Evolutionary conservation across 2,113 vertebrate genomes (phyloP).

Genomic region (Serinus canaria): DNA sequence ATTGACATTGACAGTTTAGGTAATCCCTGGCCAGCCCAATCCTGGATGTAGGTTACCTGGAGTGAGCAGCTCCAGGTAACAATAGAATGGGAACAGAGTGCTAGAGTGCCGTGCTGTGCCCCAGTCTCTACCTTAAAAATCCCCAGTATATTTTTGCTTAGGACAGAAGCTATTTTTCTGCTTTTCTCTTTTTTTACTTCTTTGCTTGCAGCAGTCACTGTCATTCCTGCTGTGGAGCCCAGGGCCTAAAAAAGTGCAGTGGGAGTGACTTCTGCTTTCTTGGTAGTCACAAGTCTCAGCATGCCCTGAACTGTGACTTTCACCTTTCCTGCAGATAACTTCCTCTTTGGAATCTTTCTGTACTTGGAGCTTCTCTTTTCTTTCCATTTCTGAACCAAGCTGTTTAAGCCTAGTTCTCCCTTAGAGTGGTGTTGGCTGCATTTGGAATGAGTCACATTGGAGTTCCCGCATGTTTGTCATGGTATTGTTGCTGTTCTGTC

Average conservation of each 20-base stretch:
- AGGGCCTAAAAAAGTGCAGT: background rate
- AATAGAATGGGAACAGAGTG: background rate
- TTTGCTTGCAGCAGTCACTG: background rate
- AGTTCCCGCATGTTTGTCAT: background rate
- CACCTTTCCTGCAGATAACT: background rate
- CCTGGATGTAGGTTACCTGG: background rate
- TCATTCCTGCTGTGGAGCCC: background rate
- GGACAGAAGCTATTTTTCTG: background rate
- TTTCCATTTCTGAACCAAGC: background rate
- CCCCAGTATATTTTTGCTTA: background rate
- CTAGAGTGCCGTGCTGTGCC: background rate
- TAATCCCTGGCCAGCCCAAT: background rate
- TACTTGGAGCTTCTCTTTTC: background rate
- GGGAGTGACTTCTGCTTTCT: background rate
- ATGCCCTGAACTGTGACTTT: background rate
- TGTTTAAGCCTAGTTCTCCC: background rate
- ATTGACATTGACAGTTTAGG: background rate
- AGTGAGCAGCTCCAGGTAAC: background rate
- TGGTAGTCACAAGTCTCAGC: background rate
- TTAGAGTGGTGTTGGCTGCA: background rate
- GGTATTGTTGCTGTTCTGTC: background rate
- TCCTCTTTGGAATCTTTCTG: background rate
- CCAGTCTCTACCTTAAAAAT: background rate
- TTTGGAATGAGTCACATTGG: background rate
- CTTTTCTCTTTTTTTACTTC: background rate